Evolutionary conservation across 1,140 invertebrate species (phyloP), one percentile per base, ranked within the genome.

Genomic region (Cyclina sinensis): DNA sequence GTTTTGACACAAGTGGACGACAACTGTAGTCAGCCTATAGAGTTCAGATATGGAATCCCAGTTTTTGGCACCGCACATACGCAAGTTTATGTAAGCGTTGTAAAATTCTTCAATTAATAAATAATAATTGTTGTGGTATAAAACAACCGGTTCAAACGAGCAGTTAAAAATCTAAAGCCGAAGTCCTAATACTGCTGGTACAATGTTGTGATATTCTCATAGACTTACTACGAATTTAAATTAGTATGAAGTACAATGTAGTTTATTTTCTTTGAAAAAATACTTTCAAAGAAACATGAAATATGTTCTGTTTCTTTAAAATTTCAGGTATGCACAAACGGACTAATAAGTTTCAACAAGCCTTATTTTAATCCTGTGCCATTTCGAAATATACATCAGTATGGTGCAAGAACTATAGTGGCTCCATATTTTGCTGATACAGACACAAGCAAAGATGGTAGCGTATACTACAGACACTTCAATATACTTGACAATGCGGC

Each of bases 291-390:
- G n/a, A n/a, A n/a, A n/a, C n/a, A n/a, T n/a, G n/a, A n/a, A 7
- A 7, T 43, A 7, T 43, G 43, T n/a, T 12, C 21, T 54, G 14
- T 32, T 12, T 68, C 27, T 68, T 11, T 68, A 7, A 9, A 62
- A 68, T 32, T 32, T 68, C 62, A 78, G 73, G 48, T 78, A 4
- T 54, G 73, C 39, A 39, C 30, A 78, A 78, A 78, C 14, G 48
- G 48, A 21, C 5, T 78, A 18, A 18, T 78, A n/a, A 51, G 39
- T 11, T 46, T 51, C 0, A 14, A 24, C 21, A 14, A 1, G 4
- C 39, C 39, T 24, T 78, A 70, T 18, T 18, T 39, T 7, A 70
- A 70, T n/a, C 9, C 65, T 32, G 65, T 70, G 35, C 65, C 65
- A 18, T 12, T 12, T 4, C 5, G 65, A 21, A 37, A 35, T 9